Evolutionary conservation across 2,113 vertebrate species (phyloP), one percentile per base, ranked within the genome.

Genomic region (Oryzias javanicus): DNA sequence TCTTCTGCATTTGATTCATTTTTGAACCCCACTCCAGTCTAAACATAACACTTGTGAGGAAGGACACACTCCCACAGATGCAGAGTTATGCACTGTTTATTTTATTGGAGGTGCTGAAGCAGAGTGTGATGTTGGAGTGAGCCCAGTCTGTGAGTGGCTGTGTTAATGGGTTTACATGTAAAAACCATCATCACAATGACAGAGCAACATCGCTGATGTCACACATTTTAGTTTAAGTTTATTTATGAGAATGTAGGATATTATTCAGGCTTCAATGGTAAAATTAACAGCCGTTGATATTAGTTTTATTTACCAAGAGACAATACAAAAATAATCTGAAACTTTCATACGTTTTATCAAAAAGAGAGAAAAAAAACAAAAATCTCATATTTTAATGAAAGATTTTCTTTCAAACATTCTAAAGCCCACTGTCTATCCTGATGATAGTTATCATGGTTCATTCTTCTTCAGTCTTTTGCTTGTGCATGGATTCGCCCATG

Each of bases 51-150:
- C 75, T 69, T 81, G 84, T 70, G 70, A 81, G 81, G 19, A 78
- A 78, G 80, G 79, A 49, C 80, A 49, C 74, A 78, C 71, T 70
- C 79, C 67, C 57, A 64, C 60, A 69, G 42, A 51, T 45, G 35
- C 64, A 68, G 55, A 65, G 67, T 70, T 24, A 35, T 8, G 60
- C 66, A 72, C 51, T 41, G 55, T 61, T 53, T 49, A 57, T 73
- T 68, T 65, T 63, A 81, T 69, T 57, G 64, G 53, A 73, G 72
- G 68, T 60, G 76, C 49, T 29, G 55, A 60, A 69, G 59, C 64
- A 67, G 55, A 74, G 83, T 79, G 81, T 51, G 79, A 82, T 78
- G 67, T 76, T 80, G 73, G 41, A 1, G 46, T 68, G 80, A 69
- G 20, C 50, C 67, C 71, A 55, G 19, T 49, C 29, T 48, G 45